These are phyloP conservation scores for Cheilinus undulatus DNA, from an alignment of 2,113 vertebrate genomes.

Conservation along the genomic window DNA sequence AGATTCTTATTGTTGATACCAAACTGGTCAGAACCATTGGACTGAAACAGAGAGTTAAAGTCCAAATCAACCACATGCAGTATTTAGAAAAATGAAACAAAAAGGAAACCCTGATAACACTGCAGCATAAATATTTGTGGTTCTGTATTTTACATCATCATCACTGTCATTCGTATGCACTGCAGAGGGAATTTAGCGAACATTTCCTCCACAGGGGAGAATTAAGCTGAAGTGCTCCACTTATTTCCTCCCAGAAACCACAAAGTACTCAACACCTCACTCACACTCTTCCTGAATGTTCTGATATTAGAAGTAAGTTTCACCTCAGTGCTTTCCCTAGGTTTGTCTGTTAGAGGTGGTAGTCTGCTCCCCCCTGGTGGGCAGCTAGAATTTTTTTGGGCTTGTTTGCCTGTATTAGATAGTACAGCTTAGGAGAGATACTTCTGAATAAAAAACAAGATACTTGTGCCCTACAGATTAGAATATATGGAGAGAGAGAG, in stretches of 20 bases:
- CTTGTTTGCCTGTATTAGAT: no score
- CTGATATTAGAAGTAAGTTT: background rate
- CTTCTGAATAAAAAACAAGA: no score
- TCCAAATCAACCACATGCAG: background rate
- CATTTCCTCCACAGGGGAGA: background rate
- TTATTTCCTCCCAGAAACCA: constrained; percentile 23
- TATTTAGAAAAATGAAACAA: background rate
- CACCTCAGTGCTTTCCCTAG: no score
- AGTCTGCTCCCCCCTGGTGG: no score
- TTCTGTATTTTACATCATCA: no score
- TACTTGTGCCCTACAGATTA: no score
- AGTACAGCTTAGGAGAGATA: no score
- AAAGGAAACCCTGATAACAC: background rate
- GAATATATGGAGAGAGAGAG: no score
- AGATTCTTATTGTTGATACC: constrained; percentile 88
- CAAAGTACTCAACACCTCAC: constrained; percentile 1
- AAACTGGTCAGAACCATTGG: constrained; percentile 89
- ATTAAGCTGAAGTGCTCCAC: background rate
- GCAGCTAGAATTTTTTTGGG: no score
- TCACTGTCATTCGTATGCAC: background rate
- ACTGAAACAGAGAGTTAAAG: constrained; percentile 78
- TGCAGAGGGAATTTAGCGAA: background rate
- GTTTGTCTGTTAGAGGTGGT: no score
- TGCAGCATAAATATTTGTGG: background rate
- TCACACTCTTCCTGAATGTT: background rate